These are phyloP conservation scores for Sphecodes monilicornis DNA, from an alignment of 2,888 invertebrate genomes.

Conservation along the genomic window DNA sequence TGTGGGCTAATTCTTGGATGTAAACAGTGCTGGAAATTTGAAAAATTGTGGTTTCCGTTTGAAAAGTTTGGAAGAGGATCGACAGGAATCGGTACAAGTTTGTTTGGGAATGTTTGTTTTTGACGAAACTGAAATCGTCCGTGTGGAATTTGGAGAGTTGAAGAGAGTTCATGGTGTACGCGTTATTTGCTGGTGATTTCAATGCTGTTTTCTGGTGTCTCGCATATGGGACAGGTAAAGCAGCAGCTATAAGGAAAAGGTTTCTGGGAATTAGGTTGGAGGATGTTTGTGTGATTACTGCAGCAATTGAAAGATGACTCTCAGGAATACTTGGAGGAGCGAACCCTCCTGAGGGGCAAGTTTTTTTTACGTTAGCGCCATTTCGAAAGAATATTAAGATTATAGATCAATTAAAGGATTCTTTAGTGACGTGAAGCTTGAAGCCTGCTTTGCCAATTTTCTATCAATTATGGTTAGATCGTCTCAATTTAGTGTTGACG, in stretches of 20 bases:
- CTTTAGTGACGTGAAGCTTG: not conserved
- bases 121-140: not conserved
- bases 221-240: not conserved
- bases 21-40: not conserved
- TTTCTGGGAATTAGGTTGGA: not conserved
- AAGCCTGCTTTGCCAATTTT: constrained; percentile 10
- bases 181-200: constrained; percentile 3
- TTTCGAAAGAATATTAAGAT: not conserved
- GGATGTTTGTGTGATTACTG: not conserved
- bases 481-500: not conserved
- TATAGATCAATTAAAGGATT: not conserved
- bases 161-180: not conserved
- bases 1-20: not conserved
- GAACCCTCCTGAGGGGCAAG: constrained; percentile 7
- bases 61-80: not conserved
- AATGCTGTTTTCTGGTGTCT: not conserved
- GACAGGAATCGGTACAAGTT: not conserved
- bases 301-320: not conserved
- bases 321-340: not conserved
- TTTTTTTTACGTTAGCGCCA: not conserved
- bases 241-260: not conserved
- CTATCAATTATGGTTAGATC: not conserved
- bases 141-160: too few species aligned
- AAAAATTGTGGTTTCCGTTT: not conserved
- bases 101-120: too few species aligned